Percentiles rank a stretch among this genome's conserved stretches.
phyloP scores from a whole-genome alignment of 2,797 vertebrate genomes.

The Lacerta viridis region DNA sequence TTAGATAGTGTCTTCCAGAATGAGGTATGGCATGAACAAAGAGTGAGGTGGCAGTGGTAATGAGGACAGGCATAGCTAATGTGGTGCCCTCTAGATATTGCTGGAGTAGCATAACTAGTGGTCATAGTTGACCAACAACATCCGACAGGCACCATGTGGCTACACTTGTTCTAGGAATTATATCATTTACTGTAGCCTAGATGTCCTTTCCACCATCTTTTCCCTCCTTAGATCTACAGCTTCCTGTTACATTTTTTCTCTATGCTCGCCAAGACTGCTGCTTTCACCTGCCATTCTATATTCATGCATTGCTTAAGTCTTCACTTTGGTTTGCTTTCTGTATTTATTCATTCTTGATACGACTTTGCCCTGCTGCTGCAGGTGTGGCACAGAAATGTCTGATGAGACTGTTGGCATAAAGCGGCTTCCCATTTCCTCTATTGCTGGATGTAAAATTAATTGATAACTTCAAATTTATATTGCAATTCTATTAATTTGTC shows the following conservation, averaged over 20 bases:
- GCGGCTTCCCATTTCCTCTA: neutral
- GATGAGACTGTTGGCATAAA: neutral
- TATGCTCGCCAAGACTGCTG: neutral
- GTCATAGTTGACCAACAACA: too few species aligned
- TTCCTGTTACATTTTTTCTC: too few species aligned
- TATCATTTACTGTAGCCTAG: neutral
- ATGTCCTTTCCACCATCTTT: neutral
- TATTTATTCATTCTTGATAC: neutral
- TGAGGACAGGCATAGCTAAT: too few species aligned
- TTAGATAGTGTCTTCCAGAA: neutral
- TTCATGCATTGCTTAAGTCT: neutral
- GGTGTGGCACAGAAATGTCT: neutral
- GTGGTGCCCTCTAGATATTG: too few species aligned
- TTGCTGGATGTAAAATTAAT: neutral
- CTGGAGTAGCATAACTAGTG: too few species aligned
- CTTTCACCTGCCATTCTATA: neutral
- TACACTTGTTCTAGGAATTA: neutral
- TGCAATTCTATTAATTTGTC: neutral
- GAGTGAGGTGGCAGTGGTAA: too few species aligned
- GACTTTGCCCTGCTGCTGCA: neutral
- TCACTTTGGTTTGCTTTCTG: neutral
- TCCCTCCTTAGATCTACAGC: too few species aligned
- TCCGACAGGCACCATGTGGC: too few species aligned
- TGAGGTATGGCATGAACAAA: neutral
- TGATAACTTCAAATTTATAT: neutral